A percentile compares a stretch with the other conserved stretches of the same genome.
phyloP scores from a whole-genome alignment of 2,888 invertebrate genomes.

The Amblyjoppa proteus region DNA sequence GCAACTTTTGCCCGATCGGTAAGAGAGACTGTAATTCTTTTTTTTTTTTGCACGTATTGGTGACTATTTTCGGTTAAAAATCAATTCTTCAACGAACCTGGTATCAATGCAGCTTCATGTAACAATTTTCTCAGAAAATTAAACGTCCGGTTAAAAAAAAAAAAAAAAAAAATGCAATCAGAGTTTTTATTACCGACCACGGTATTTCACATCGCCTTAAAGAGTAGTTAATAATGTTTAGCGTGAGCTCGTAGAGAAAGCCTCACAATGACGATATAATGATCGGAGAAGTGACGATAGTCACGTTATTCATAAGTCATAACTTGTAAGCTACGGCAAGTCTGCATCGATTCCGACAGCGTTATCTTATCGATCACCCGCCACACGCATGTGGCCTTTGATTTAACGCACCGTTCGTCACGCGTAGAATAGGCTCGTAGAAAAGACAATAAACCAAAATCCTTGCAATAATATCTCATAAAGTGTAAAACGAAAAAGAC shows the following conservation, averaged over 20 bases:
- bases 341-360: neutral
- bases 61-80: neutral
- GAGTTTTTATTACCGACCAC: neutral
- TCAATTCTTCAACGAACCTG: neutral
- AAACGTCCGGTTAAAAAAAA: neutral
- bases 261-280: conserved; percentile 23
- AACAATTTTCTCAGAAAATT: neutral
- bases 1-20: no score
- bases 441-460: conserved; percentile 58
- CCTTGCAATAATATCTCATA: conserved; percentile 53
- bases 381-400: neutral
- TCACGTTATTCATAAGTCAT: neutral
- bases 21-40: neutral
- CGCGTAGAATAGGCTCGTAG: conserved; percentile 48
- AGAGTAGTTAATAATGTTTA: conserved; percentile 15
- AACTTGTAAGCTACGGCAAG: neutral
- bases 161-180: neutral
- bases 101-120: no score
- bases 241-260: neutral
- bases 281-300: neutral
- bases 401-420: neutral
- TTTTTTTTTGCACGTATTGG: neutral
- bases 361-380: neutral
- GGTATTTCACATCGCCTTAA: neutral
- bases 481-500: conserved; percentile 19